Percentiles rank a stretch among this genome's conserved stretches.
These are phyloP conservation scores for Colinus virginianus DNA, from an alignment of 2,113 vertebrate species.

Conservation along the genomic window DNA sequence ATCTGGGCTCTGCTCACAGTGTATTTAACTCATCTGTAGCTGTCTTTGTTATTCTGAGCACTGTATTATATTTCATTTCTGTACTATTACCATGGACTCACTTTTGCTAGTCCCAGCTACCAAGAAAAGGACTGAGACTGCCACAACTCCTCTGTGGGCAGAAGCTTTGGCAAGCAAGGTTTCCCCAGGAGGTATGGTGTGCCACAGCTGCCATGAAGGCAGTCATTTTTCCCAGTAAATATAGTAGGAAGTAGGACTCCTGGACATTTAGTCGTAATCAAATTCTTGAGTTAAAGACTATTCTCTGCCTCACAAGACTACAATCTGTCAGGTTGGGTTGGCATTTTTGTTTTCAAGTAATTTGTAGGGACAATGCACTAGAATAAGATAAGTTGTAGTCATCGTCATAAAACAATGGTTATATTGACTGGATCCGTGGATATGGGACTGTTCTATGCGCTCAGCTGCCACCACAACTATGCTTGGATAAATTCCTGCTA, in stretches of 20 bases:
- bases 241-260: background rate
- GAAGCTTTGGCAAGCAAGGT: background rate
- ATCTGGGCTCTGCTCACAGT: constrained; percentile 30
- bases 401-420: background rate
- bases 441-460: background rate
- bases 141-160: accelerated
- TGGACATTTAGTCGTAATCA: background rate
- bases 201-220: background rate
- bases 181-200: background rate
- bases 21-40: constrained; percentile 6
- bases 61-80: background rate
- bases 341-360: background rate
- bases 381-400: background rate
- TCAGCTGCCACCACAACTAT: background rate
- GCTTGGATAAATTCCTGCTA: background rate
- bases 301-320: background rate
- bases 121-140: background rate
- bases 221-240: background rate
- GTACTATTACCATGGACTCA: background rate
- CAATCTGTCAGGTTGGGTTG: background rate
- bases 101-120: background rate
- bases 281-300: background rate
- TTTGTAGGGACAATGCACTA: accelerated
- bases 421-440: accelerated
- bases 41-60: background rate